Conservation (phyloP, 2,113 vertebrate species). For the Oplegnathus fasciatus region DNA sequence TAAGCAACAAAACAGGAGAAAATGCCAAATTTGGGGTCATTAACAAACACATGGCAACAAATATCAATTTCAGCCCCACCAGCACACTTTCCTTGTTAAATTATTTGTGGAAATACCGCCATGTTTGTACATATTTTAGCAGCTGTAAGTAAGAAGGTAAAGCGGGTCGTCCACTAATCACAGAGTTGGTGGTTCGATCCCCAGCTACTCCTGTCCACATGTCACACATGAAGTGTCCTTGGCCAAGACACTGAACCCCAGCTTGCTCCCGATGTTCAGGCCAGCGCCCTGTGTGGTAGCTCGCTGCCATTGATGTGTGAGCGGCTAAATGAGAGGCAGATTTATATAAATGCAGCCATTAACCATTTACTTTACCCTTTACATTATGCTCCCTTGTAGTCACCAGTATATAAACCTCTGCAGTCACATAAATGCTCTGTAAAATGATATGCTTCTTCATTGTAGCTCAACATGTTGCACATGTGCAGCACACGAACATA, state of each 20-base stretch:
- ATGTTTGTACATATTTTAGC: not conserved
- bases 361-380: not conserved
- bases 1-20: not conserved
- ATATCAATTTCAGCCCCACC: not conserved
- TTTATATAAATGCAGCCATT: not conserved
- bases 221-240: not conserved
- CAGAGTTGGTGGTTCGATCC: not conserved
- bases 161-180: not conserved
- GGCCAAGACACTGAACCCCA: not conserved
- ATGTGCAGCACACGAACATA: not conserved
- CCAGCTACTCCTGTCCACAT: not conserved
- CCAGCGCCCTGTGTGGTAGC: not conserved
- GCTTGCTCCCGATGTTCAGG: not conserved
- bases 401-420: not conserved
- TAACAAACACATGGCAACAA: not conserved
- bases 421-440: not conserved
- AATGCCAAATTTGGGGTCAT: not conserved
- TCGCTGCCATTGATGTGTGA: not conserved
- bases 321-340: no score
- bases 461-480: not conserved
- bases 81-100: not conserved
- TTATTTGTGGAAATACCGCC: not conserved
- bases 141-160: not conserved
- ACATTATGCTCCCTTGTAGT: not conserved
- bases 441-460: no score